These are phyloP conservation scores for Leucoraja ocellata DNA, from an alignment of 2,797 vertebrate species.

Conservation along the genomic window DNA sequence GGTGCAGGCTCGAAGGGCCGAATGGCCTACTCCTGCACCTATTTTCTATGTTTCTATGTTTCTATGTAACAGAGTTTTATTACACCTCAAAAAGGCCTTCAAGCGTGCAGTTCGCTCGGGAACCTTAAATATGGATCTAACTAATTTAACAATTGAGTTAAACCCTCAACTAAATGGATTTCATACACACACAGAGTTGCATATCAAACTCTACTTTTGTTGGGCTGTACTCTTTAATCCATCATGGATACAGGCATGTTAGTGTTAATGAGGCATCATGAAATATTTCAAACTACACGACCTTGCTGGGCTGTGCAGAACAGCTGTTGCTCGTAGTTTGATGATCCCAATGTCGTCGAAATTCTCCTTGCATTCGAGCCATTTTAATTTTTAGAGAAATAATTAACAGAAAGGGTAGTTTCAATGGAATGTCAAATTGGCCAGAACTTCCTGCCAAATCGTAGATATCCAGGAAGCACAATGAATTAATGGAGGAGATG, in stretches of 20 bases:
- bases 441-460: constrained; percentile 26
- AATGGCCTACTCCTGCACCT: no score
- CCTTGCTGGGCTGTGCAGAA: neutral
- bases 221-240: neutral
- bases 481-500: constrained; percentile 8
- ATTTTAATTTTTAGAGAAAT: constrained; percentile 11
- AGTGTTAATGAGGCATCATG: neutral
- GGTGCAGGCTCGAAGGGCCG: no score
- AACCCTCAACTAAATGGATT: neutral
- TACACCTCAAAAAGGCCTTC: neutral
- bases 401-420: constrained; percentile 22
- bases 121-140: neutral
- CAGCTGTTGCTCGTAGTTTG: neutral
- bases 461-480: constrained; percentile 8
- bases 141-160: neutral
- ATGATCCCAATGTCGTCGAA: neutral
- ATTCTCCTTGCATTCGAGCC: no score
- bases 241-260: neutral
- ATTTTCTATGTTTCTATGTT: no score
- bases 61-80: neutral
- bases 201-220: no score
- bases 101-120: neutral
- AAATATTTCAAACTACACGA: neutral
- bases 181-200: neutral
- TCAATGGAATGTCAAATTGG: constrained; percentile 25